These are phyloP conservation scores for Pasiphila rectangulata DNA, from an alignment of 2,888 invertebrate species.

Conservation along the genomic window DNA sequence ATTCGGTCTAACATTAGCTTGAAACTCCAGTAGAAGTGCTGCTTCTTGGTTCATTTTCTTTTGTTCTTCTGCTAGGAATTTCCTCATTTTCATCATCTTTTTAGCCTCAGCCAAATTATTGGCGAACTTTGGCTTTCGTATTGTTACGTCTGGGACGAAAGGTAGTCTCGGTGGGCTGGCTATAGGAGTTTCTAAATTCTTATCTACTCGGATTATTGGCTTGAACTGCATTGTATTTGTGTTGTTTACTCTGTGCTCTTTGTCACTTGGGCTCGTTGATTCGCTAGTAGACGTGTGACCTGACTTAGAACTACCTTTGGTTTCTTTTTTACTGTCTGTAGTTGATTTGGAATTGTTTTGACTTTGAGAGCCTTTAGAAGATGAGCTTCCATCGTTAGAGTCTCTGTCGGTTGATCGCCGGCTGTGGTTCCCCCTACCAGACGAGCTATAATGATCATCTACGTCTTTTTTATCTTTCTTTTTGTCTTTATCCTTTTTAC, in stretches of 20 bases:
- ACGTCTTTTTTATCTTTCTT: slow-evolving; percentile 77
- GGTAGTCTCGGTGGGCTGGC: slow-evolving; percentile 60
- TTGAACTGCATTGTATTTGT: slow-evolving; percentile 50
- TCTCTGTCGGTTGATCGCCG: slow-evolving; percentile 89
- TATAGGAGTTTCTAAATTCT: slow-evolving; percentile 62
- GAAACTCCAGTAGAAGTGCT: slow-evolving; percentile 70
- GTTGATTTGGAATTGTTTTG: slow-evolving; percentile 57
- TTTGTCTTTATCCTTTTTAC: slow-evolving; percentile 67
- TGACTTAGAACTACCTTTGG: slow-evolving; percentile 69
- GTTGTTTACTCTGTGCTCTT: slow-evolving; percentile 49
- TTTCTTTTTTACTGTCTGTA: slow-evolving; percentile 60
- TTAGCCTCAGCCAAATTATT: slow-evolving; percentile 85
- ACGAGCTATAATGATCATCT: slow-evolving; percentile 87
- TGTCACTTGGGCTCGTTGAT: slow-evolving; percentile 77
- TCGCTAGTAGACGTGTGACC: slow-evolving; percentile 72
- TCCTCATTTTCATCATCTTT: slow-evolving; percentile 84
- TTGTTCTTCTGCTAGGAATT: slow-evolving; percentile 83
- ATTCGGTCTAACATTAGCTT: slow-evolving; percentile 73
- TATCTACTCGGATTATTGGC: slow-evolving; percentile 62
- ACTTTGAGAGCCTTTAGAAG: slow-evolving; percentile 68
- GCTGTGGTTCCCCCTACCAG: slow-evolving; percentile 82
- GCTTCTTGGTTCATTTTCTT: slow-evolving; percentile 77
- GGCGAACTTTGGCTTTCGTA: slow-evolving; percentile 85
- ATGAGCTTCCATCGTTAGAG: slow-evolving; percentile 87
- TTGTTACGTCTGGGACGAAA: slow-evolving; percentile 71